Evolutionary conservation across 2,888 invertebrate genomes (phyloP).

Genomic region (Folsomia manolachei): DNA sequence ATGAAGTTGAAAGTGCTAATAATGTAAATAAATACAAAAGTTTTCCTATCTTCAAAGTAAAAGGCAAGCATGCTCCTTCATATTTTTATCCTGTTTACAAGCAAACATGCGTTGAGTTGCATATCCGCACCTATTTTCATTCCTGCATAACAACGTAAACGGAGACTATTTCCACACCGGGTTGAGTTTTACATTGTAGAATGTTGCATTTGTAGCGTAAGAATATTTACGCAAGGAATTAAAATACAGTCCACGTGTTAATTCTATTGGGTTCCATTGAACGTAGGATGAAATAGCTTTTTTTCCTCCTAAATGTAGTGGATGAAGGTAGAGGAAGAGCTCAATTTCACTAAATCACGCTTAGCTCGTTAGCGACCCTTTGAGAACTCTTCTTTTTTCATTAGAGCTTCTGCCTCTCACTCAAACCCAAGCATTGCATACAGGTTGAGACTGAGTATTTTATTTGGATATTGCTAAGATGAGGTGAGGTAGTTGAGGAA

Average conservation of each 20-base stretch:
- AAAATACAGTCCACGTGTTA: slow-evolving; percentile 21
- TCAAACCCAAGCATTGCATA: neutral
- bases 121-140: neutral
- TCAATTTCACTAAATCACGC: slow-evolving; percentile 50
- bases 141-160: too few species aligned
- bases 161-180: too few species aligned
- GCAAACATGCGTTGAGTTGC: too few species aligned
- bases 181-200: too few species aligned
- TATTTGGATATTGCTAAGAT: neutral
- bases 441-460: neutral
- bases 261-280: slow-evolving; percentile 5
- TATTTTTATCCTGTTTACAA: slow-evolving; percentile 1
- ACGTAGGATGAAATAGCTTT: neutral
- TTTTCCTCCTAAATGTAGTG: slow-evolving; percentile 4
- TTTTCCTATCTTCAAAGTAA: too few species aligned
- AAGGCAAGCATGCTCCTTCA: too few species aligned
- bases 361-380: slow-evolving; percentile 50
- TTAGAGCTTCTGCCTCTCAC: neutral
- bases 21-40: too few species aligned
- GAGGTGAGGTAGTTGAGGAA: slow-evolving; percentile 1
- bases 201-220: too few species aligned
- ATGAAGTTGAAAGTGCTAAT: too few species aligned
- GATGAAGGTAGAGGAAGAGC: too few species aligned
- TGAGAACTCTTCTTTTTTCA: slow-evolving; percentile 33
- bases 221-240: neutral